Evolutionary conservation across 1,140 invertebrate genomes (phyloP).

Genomic region (Hetaerina americana): DNA sequence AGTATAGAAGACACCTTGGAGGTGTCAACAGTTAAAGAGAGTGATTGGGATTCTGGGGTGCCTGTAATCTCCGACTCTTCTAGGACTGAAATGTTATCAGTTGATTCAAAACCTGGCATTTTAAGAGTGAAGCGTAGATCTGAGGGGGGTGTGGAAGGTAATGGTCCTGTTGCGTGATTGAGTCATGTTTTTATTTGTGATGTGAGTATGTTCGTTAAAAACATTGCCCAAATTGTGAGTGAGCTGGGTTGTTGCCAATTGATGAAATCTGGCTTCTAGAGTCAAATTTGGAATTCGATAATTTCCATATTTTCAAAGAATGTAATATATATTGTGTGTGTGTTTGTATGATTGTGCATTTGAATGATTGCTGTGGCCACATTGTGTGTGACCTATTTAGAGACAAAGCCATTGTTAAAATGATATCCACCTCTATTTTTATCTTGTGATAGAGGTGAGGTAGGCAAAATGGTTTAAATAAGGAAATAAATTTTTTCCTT

Average conservation of each 20-base stretch:
- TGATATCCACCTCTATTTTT: constrained; percentile 1
- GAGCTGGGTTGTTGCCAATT: not conserved
- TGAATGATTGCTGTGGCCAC: not conserved
- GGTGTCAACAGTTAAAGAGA: constrained; percentile 9
- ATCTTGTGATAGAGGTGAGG: not conserved
- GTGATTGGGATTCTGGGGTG: not conserved
- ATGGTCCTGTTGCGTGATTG: constrained; percentile 12
- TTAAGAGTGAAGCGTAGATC: constrained; percentile 25
- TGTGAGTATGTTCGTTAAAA: constrained; percentile 8
- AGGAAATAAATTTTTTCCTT: constrained; percentile 19
- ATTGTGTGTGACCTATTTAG: not conserved
- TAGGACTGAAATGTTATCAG: constrained; percentile 13
- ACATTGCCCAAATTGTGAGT: too few relatives aligned
- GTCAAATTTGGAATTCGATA: not conserved
- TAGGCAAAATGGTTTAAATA: constrained; percentile 1
- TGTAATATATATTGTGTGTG: not conserved
- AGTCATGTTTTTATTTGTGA: constrained; percentile 1
- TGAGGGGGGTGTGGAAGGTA: constrained; percentile 12
- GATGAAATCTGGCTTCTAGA: not conserved
- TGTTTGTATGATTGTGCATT: constrained; percentile 4
- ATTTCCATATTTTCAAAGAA: not conserved
- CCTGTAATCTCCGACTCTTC: not conserved
- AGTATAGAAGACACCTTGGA: not conserved
- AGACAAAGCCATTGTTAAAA: not conserved
- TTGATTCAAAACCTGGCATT: constrained; percentile 37